Conservation (phyloP, 2,797 vertebrate species). For the Neosalanx taihuensis region DNA sequence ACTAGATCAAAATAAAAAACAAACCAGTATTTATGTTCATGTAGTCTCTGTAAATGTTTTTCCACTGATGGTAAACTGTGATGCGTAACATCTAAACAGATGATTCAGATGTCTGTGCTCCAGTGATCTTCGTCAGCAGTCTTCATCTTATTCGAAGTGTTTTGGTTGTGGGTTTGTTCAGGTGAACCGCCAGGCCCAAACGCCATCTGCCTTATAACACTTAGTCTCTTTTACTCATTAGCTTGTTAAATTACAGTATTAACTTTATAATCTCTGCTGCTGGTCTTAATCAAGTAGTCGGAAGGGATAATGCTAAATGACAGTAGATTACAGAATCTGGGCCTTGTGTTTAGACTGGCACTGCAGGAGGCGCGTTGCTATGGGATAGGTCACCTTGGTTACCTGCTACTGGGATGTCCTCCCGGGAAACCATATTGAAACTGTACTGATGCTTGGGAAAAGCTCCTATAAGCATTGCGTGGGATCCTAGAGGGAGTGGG, state of each 20-base stretch:
- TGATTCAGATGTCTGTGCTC: background rate
- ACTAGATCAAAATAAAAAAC: too few species aligned
- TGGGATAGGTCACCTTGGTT: background rate
- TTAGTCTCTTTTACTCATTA: background rate
- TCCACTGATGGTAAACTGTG: too few species aligned
- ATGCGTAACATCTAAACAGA: background rate
- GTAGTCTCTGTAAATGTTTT: background rate
- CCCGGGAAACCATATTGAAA: background rate
- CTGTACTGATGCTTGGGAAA: too few species aligned
- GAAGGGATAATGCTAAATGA: background rate
- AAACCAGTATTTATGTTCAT: too few species aligned
- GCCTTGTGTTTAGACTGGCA: conserved; percentile 5
- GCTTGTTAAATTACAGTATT: conserved; percentile 6
- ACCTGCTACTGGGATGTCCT: background rate
- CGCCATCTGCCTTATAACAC: background rate
- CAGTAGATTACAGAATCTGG: conserved; percentile 2
- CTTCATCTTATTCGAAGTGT: background rate
- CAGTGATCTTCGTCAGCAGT: background rate
- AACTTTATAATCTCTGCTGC: conserved; percentile 1
- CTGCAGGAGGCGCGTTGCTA: background rate
- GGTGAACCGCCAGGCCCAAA: background rate
- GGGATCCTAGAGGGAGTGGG: too few species aligned
- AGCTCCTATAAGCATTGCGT: too few species aligned
- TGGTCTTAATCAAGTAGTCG: background rate
- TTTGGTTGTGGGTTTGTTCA: background rate